phyloP scores from a whole-genome alignment of 2,888 invertebrate genomes.

The Cantharis flavilabris region DNA sequence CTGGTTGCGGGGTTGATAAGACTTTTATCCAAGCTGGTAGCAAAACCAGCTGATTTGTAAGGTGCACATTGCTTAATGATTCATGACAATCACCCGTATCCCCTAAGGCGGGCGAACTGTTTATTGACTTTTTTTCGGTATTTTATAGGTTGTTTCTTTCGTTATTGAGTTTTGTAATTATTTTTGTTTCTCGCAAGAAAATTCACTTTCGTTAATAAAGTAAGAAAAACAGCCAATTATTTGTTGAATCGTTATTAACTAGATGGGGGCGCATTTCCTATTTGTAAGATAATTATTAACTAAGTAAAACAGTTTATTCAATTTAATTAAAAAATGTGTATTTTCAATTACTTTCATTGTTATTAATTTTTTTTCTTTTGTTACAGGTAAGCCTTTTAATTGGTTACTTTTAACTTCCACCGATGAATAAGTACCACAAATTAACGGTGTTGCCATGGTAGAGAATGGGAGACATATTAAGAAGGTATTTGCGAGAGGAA shows the following conservation, averaged over 20 bases:
- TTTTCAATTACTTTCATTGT: neutral
- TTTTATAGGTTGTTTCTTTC: slow-evolving; percentile 16
- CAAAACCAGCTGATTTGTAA: slow-evolving; percentile 22
- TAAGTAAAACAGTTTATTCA: neutral
- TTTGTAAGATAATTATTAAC: neutral
- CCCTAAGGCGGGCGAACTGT: slow-evolving; percentile 9
- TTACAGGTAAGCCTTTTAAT: neutral
- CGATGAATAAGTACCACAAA: neutral
- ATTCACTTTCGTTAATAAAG: neutral
- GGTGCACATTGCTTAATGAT: slow-evolving; percentile 29
- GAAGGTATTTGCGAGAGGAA: no score
- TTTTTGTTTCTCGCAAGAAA: slow-evolving; percentile 2
- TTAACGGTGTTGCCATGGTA: neutral
- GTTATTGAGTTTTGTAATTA: slow-evolving; percentile 9
- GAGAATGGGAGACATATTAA: no score
- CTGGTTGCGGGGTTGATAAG: slow-evolving; percentile 19
- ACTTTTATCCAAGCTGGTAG: slow-evolving; percentile 17
- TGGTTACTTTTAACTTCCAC: neutral
- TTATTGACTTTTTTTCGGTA: slow-evolving; percentile 18
- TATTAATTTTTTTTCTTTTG: neutral
- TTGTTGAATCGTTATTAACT: neutral
- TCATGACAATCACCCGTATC: slow-evolving; percentile 27
- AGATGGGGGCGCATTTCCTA: neutral
- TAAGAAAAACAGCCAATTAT: neutral
- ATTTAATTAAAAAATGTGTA: neutral